Base-by-base conservation (phyloP, 2,113 vertebrate species). In the Accipiter virgatus region DNA sequence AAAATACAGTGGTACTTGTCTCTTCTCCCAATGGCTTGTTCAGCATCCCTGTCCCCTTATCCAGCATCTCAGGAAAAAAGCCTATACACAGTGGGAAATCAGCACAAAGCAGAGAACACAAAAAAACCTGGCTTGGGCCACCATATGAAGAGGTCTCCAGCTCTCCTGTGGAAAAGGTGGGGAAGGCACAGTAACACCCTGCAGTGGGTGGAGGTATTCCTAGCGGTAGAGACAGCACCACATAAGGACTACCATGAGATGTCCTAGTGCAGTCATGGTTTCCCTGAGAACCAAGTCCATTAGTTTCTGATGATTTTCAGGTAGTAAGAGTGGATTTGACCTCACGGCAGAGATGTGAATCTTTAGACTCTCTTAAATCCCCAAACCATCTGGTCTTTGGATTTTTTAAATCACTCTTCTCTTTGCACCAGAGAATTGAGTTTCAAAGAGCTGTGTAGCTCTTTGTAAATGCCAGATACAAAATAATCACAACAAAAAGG, bases 401-500 rank as follows among this genome's bases (percentile, higher is more conserved):
- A 66, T 81, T 75, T 86, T 81, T 90, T 87, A 53, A 94, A 91
- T 85, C 74, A 85, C 29, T 88, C 75, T 82, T 79, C 79, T 86
- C 74, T 88, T 96, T 83, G 78, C 81, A 91, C 81, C 59, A 78
- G 63, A 81, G 93, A 97, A 83, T 32, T 75, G 56, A 82, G 83
- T 78, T 95, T 82, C 94, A 95, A 85, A 93, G 83, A 85, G 61
- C 40, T 53, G 34, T 58, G 52, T 67, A 63, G 66, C 65, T 73
- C 78, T 97, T 89, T 91, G 91, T 50, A 93, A 92, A 53, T 16
- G 48, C 47, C 55, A 38, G 52, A 74, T 86, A 67, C 66, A 91
- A 94, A 96, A 95, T 93, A 85, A 82, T 80, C 62, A 81, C 81
- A 90, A 81, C 61, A 85, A 79, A 81, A 88, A 68, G 43, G 47